A percentile compares a stretch with the other conserved stretches of the same genome.
phyloP scores from a whole-genome alignment of 2,113 vertebrate genomes.

The Taurulus bubalis region DNA sequence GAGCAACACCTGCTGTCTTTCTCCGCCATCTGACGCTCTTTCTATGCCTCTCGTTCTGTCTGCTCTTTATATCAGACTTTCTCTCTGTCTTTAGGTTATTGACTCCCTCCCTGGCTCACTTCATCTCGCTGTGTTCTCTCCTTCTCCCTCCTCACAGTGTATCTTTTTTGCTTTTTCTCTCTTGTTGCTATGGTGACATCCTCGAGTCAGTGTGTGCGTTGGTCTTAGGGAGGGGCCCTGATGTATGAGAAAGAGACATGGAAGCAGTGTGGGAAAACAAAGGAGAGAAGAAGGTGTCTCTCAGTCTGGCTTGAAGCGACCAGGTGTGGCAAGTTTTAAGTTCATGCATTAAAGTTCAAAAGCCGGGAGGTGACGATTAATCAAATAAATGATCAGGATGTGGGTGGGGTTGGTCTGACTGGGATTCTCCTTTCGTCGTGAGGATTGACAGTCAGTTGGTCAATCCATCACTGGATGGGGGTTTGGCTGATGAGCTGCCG shows the following conservation, averaged over 20 bases:
- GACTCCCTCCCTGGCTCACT: constrained; percentile 62
- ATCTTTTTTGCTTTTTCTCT: constrained; percentile 67
- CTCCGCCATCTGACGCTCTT: constrained; percentile 68
- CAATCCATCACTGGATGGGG: constrained; percentile 11
- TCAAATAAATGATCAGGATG: constrained; percentile 33
- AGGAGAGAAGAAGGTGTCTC: constrained; percentile 28
- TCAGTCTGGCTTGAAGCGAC: constrained; percentile 10
- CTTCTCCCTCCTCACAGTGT: constrained; percentile 59
- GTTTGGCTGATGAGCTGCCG: constrained; percentile 5
- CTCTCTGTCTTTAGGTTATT: constrained; percentile 73
- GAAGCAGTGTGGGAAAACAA: constrained; percentile 31
- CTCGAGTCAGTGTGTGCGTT: constrained; percentile 68
- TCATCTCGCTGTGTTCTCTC: constrained; percentile 57
- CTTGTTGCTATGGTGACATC: constrained; percentile 81
- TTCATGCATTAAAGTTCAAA: constrained; percentile 1
- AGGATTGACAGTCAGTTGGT: constrained; percentile 17
- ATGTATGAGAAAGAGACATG: constrained; percentile 65
- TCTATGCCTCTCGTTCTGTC: constrained; percentile 74
- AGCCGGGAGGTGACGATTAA: background rate
- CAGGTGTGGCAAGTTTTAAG: constrained; percentile 10
- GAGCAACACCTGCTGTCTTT: constrained; percentile 69
- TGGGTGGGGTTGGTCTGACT: constrained; percentile 56
- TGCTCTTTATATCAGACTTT: constrained; percentile 66
- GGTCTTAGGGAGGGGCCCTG: constrained; percentile 75
- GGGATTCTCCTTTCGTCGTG: constrained; percentile 42